Evolutionary conservation across 1,140 invertebrate genomes (phyloP).

Genomic region (Acromyrmex echinatior): DNA sequence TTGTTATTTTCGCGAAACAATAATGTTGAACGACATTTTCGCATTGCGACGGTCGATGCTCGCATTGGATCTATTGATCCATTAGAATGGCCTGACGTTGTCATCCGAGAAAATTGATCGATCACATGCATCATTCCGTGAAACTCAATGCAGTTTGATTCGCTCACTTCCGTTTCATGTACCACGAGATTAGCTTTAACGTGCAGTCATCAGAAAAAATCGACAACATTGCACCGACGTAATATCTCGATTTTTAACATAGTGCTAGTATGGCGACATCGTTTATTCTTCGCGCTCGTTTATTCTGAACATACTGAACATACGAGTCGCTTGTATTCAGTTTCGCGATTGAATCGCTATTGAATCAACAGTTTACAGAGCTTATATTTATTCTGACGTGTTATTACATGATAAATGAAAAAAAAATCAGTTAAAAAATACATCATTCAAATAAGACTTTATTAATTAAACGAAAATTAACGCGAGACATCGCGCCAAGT

Average conservation of each 20-base stretch:
- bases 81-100: slow-evolving; percentile 22
- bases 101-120: slow-evolving; percentile 51
- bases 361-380: background rate
- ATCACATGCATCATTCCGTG: slow-evolving; percentile 34
- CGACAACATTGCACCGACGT: background rate
- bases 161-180: slow-evolving; percentile 22
- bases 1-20: slow-evolving; percentile 27
- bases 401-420: background rate
- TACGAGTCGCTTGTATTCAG: background rate
- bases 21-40: slow-evolving; percentile 21
- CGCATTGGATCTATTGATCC: slow-evolving; percentile 28
- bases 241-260: slow-evolving; percentile 5
- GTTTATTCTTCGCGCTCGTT: background rate
- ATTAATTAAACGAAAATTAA: slow-evolving; percentile 8
- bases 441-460: background rate
- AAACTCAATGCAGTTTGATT: background rate
- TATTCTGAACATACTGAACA: background rate
- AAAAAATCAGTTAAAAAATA: background rate
- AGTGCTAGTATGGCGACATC: no score
- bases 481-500: background rate
- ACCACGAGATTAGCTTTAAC: slow-evolving; percentile 34
- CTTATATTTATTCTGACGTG: background rate
- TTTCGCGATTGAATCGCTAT: slow-evolving; percentile 6
- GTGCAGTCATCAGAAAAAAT: slow-evolving; percentile 27
- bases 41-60: slow-evolving; percentile 24